Evolutionary conservation across 2,113 vertebrate species (phyloP), one percentile per base, ranked within the genome.

Genomic region (Hyla sarda): DNA sequence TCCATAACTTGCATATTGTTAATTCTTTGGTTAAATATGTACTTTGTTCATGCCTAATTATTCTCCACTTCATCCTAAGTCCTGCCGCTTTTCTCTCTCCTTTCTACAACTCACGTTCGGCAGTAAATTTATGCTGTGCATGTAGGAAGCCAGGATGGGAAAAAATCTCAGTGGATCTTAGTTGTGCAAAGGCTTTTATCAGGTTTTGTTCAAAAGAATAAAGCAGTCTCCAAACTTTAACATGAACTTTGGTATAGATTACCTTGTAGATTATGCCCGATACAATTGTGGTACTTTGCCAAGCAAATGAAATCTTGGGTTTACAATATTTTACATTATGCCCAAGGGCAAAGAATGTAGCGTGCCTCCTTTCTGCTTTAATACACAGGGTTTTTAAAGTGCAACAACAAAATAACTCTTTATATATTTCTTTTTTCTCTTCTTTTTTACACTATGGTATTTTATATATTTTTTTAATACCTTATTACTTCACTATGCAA

Each of bases 11-110:
- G n/a, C 67, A 73, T 81, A 71, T 86, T 80, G 77, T 81, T 81
- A 86, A 73, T 86, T 86, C 50, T 73, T 79, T 58, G 76, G 32
- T 81, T 81, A 81, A 86, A 86, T 86, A 73, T 86, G 65, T 80
- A 73, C 47, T 86, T 86, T 85, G 74, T 85, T 85, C 84, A 58
- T 86, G 75, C 47, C 75, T 86, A 86, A 86, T 79, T 86, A 86
- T 86, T 78, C 76, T 73, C 60, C 25, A 56, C 50, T 54, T 52
- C 50, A 45, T 80, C 11, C 30, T 48, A 86, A 81, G 84, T 48
- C 76, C 76, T 72, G 73, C 32, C 13, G 32, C 17, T 41, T 81
- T 45, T 54, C 6, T 48, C n/a, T 72, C 16, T 69, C 77, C 74
- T 37, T 13, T 37, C 41, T 62, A 19, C 41, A 69, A 78, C 47